phyloP scores from a whole-genome alignment of 2,113 vertebrate genomes.

The Elephas maximus region DNA sequence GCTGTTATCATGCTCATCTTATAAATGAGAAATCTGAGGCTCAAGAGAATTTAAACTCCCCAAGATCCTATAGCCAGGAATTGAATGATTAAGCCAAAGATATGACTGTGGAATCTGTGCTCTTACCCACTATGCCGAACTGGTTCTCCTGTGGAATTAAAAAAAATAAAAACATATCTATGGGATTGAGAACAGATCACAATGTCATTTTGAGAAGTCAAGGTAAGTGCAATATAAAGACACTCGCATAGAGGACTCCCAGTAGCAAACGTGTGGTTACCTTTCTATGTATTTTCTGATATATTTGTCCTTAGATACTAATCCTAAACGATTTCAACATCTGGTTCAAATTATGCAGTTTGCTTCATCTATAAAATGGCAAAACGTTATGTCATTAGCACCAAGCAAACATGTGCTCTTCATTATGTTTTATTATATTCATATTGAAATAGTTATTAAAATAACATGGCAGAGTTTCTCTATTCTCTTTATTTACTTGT shows the following conservation, averaged over 20 bases:
- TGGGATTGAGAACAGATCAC: slow-evolving; percentile 34
- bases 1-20: not conserved
- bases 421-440: slow-evolving; percentile 76
- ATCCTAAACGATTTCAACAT: slow-evolving; percentile 74
- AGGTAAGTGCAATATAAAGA: slow-evolving; percentile 47
- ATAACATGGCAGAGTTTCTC: slow-evolving; percentile 62
- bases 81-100: slow-evolving; percentile 44
- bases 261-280: slow-evolving; percentile 68
- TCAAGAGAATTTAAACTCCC: slow-evolving; percentile 1
- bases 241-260: not conserved
- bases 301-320: slow-evolving; percentile 72
- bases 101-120: not conserved
- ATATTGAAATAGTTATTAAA: slow-evolving; percentile 81
- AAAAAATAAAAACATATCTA: not conserved
- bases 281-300: slow-evolving; percentile 72
- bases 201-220: slow-evolving; percentile 57
- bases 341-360: slow-evolving; percentile 74
- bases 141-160: not conserved
- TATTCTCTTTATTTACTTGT: slow-evolving; percentile 69
- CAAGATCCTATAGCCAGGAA: slow-evolving; percentile 17
- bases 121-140: slow-evolving; percentile 24
- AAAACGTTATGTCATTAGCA: slow-evolving; percentile 76
- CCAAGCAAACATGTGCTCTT: slow-evolving; percentile 73
- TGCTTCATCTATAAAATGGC: slow-evolving; percentile 77
- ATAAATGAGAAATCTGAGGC: not conserved